phyloP scores from a whole-genome alignment of 1,140 invertebrate species.

The Bombus soroeensis region DNA sequence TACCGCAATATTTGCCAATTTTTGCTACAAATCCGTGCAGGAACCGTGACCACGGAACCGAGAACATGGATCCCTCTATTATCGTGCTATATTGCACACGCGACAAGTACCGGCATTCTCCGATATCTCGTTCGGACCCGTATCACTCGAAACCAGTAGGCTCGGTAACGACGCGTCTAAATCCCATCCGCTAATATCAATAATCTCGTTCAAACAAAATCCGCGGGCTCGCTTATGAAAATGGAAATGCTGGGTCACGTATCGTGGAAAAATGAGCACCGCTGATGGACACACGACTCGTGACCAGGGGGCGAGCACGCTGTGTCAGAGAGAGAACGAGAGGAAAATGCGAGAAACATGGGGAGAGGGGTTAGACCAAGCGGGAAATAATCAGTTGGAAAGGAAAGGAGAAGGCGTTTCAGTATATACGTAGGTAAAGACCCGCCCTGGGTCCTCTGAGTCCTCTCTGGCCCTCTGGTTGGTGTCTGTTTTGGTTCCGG shows the following conservation, averaged over 20 bases:
- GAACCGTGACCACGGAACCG: neutral
- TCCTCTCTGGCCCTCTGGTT: neutral
- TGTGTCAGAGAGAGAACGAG: conserved; percentile 15
- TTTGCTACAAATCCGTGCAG: too few species aligned
- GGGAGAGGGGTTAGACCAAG: conserved; percentile 14
- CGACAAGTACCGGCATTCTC: neutral
- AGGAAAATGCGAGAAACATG: conserved; percentile 7
- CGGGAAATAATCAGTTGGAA: conserved; percentile 44
- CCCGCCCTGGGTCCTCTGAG: conserved; percentile 7
- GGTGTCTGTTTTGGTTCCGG: conserved; percentile 15
- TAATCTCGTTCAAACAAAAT: neutral
- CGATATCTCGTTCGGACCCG: neutral
- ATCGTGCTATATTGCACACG: neutral
- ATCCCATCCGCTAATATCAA: neutral
- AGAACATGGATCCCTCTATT: neutral
- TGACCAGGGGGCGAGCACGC: conserved; percentile 21
- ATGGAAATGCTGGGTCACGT: neutral
- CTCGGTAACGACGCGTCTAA: neutral
- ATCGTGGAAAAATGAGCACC: conserved; percentile 54
- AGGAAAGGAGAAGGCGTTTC: conserved; percentile 50
- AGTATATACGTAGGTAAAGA: conserved; percentile 4
- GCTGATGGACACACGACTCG: conserved; percentile 60
- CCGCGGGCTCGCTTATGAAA: too few species aligned
- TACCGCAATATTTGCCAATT: too few species aligned
- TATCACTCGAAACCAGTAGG: neutral